These are phyloP conservation scores for Phalacrocorax pelagicus DNA, from an alignment of 2,113 vertebrate species.

Conservation along the genomic window DNA sequence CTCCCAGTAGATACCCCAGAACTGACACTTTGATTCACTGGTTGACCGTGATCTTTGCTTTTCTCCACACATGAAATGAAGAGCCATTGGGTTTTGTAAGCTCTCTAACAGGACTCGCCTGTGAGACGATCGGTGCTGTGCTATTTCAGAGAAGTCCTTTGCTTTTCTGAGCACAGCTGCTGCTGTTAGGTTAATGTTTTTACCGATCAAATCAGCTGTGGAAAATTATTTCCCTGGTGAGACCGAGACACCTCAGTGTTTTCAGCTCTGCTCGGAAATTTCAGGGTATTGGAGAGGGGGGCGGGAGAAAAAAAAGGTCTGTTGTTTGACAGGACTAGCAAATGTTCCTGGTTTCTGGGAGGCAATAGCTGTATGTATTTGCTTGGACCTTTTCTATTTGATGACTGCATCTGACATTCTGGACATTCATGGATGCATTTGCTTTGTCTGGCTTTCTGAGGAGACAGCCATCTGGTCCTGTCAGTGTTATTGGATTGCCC, in stretches of 20 bases:
- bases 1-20: not conserved
- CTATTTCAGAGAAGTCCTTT: not conserved
- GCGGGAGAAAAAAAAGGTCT: not conserved
- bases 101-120: not conserved
- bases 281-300: not conserved
- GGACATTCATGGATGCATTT: not conserved
- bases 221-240: conserved; percentile 10
- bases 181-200: not conserved
- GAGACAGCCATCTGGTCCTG: not conserved
- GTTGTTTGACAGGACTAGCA: not conserved
- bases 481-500: not conserved
- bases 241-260: not conserved
- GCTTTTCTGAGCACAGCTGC: not conserved
- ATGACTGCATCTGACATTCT: not conserved
- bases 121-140: accelerated
- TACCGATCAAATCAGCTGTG: not conserved
- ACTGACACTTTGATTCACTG: not conserved
- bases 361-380: not conserved
- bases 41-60: not conserved
- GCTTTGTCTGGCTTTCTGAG: not conserved
- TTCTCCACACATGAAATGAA: not conserved
- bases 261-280: not conserved
- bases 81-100: not conserved
- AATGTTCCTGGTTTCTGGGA: not conserved
- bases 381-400: not conserved